phyloP scores from a whole-genome alignment of 2,797 vertebrate species.

The Hemitrygon akajei region DNA sequence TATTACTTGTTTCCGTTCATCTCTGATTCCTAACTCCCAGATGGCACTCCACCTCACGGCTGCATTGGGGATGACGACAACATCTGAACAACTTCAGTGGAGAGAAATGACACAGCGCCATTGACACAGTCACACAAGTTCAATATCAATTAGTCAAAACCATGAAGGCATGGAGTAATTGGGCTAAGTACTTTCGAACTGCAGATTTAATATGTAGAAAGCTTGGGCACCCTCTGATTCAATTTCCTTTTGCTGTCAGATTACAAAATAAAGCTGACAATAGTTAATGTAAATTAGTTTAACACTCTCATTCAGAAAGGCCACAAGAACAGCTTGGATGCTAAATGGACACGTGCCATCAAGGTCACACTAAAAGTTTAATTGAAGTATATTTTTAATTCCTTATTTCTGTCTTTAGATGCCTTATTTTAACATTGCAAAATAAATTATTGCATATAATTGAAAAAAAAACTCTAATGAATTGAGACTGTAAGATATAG shows the following conservation, averaged over 20 bases:
- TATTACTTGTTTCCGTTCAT: background rate
- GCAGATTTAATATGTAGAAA: background rate
- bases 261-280: background rate
- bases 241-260: background rate
- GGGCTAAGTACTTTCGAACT: background rate
- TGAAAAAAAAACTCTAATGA: background rate
- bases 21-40: background rate
- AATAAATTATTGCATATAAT: background rate
- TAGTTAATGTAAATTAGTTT: background rate
- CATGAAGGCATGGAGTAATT: no score
- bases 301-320: background rate
- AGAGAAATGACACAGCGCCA: background rate
- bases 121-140: background rate
- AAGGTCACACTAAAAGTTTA: background rate
- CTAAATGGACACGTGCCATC: background rate
- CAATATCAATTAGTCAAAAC: background rate
- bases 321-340: background rate
- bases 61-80: background rate
- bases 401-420: background rate
- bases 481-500: no score
- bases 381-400: background rate
- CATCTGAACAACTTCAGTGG: background rate
- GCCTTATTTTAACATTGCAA: background rate
- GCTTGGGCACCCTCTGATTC: background rate
- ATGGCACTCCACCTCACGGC: background rate